Conservation (phyloP, 1,140 invertebrate species). For the Scaptomyza montana region DNA sequence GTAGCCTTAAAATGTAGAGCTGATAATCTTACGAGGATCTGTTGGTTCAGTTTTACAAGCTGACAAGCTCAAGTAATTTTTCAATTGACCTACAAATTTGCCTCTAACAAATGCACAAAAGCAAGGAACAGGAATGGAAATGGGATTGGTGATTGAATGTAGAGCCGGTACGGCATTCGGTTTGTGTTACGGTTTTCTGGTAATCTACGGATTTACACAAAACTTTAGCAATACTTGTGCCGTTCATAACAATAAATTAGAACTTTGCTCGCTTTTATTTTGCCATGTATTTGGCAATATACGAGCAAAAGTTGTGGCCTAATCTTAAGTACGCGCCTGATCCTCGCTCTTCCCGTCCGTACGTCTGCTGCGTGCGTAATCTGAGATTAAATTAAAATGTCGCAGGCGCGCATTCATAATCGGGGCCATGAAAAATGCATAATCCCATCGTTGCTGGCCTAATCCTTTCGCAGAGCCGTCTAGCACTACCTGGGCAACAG, state of each 20-base stretch:
- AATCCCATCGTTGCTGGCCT: slow-evolving; percentile 58
- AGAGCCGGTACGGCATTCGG: slow-evolving; percentile 12
- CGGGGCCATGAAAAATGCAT: slow-evolving; percentile 54
- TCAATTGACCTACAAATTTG: slow-evolving; percentile 79
- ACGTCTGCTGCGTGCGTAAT: slow-evolving; percentile 53
- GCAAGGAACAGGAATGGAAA: slow-evolving; percentile 15
- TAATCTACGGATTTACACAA: slow-evolving; percentile 73
- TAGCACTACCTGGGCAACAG: slow-evolving; percentile 31
- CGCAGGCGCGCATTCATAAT: slow-evolving; percentile 71
- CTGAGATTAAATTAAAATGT: slow-evolving; percentile 83
- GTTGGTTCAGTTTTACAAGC: background rate
- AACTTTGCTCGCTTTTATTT: slow-evolving; percentile 24
- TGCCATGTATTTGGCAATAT: slow-evolving; percentile 69
- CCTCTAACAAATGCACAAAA: slow-evolving; percentile 14
- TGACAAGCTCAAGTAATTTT: slow-evolving; percentile 57
- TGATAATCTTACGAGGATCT: slow-evolving; percentile 36
- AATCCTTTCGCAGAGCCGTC: slow-evolving; percentile 64
- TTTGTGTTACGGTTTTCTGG: slow-evolving; percentile 34
- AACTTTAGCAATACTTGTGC: slow-evolving; percentile 67
- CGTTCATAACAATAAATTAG: slow-evolving; percentile 46
- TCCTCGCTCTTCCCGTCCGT: slow-evolving; percentile 42
- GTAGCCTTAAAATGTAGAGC: slow-evolving; percentile 9
- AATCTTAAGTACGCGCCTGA: slow-evolving; percentile 62
- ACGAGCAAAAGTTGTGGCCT: slow-evolving; percentile 68
- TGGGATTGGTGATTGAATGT: slow-evolving; percentile 8